Evolutionary conservation across 2,888 invertebrate species (phyloP).

Genomic region (Macrosiphum euphorbiae): DNA sequence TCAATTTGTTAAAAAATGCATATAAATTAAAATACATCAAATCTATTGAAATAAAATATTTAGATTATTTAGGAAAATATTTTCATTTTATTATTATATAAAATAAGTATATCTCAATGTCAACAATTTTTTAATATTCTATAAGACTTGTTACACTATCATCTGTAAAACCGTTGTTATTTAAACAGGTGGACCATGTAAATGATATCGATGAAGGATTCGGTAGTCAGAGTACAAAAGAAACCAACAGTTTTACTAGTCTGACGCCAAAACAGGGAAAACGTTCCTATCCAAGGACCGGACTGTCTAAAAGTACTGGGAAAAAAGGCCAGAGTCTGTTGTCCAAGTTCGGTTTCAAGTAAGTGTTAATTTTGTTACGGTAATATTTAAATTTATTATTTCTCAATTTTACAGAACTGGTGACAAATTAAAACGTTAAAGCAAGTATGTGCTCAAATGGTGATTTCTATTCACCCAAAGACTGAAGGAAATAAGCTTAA

Average conservation of each 20-base stretch:
- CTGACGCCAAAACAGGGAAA: slow-evolving; percentile 34
- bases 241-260: background rate
- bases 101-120: background rate
- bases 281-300: slow-evolving; percentile 19
- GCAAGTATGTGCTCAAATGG: background rate
- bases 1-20: background rate
- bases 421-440: slow-evolving; percentile 41
- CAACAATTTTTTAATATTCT: background rate
- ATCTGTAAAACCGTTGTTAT: background rate
- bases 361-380: background rate
- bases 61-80: background rate
- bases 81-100: background rate
- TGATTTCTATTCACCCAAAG: background rate
- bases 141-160: background rate
- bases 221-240: slow-evolving; percentile 49
- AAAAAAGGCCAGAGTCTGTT: slow-evolving; percentile 37
- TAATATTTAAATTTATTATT: background rate
- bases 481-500: background rate
- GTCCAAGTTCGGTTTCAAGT: slow-evolving; percentile 60
- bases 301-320: slow-evolving; percentile 39
- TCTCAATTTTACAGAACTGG: background rate
- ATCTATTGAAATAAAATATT: slow-evolving; percentile 10
- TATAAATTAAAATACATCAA: background rate
- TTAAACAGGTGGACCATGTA: slow-evolving; percentile 19
- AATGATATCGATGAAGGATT: slow-evolving; percentile 57